Base-by-base conservation (phyloP, 2,113 vertebrate species). In the Suncus etruscus region DNA sequence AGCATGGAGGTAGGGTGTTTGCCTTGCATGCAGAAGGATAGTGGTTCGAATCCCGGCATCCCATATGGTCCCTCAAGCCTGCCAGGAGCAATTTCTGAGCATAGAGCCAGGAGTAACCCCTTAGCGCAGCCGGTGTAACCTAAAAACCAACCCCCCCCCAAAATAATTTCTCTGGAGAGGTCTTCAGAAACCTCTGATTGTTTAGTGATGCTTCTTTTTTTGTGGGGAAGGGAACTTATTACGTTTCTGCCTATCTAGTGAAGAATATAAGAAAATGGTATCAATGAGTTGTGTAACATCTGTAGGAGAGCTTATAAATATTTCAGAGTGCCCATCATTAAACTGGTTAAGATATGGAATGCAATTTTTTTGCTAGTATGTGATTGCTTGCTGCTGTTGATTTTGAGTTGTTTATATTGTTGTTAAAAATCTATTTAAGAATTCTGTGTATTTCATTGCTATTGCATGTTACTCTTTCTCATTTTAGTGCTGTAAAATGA, bases 201-300 rank as follows among this genome's bases (percentile, higher is more conserved):
- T 73, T 85, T 89, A 66, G 29, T 89, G 58, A 45, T 90, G 86
- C 45, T 91, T 75, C 80, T 63, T 94, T 84, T 92, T 48, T 89
- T 2, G 58, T 16, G 58, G 58, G 58, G 6, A 66, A 25, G 25
- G 25, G 65, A 66, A 25, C 11, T 66, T 79, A 86, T 63, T n/a
- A n/a, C n/a, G n/a, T 85, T 91, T 39, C 76, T 83, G 32, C 58
- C 66, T 85, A 24, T 87, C 61, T 88, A 73, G 58, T 91, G 78
- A 87, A 93, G 75, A 92, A 87, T 93, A 45, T 66, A 31, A 83
- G 79, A 76, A 74, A 83, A 15, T 90, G 80, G 18, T 88, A 32
- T 78, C 50, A 89, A 11, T 66, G 29, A 86, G 48, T 91, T 94
- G 92, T 25, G 65, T 83, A 88, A 89, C 68, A 88, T 73, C 27